Evolutionary conservation across 2,797 vertebrate genomes (phyloP).

Genomic region (Cyprinodon diabolis): DNA sequence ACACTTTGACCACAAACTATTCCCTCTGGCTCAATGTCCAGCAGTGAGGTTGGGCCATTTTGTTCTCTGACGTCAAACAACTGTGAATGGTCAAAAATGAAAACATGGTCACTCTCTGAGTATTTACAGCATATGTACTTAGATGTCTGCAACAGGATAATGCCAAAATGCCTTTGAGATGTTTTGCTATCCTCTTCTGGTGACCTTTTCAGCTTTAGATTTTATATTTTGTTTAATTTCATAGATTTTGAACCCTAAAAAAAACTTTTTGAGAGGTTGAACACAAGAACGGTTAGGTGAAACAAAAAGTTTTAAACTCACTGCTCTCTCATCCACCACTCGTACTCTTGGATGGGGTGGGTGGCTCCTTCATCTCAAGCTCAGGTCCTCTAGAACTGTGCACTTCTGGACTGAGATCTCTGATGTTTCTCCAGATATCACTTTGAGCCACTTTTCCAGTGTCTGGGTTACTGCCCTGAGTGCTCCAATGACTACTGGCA

Average conservation of each 20-base stretch:
- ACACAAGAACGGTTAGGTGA: conserved; percentile 1
- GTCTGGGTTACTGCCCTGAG: too few species aligned
- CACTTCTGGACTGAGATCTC: too few species aligned
- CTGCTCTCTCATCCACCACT: too few species aligned
- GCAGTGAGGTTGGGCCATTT: conserved; percentile 61
- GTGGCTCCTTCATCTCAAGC: too few species aligned
- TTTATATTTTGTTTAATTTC: conserved; percentile 32
- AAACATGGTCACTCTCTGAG: conserved; percentile 43
- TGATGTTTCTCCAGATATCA: too few species aligned
- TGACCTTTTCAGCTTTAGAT: conserved; percentile 27
- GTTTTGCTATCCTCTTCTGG: conserved; percentile 37
- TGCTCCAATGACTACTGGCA: too few species aligned
- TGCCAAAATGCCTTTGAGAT: conserved; percentile 45
- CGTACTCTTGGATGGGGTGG: too few species aligned
- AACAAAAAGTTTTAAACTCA: background rate
- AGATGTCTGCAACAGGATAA: conserved; percentile 31
- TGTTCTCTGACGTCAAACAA: conserved; percentile 64
- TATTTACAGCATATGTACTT: conserved; percentile 1
- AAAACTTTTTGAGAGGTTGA: conserved; percentile 2
- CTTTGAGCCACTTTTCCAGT: too few species aligned
- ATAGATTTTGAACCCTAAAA: conserved; percentile 8
- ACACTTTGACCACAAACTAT: conserved; percentile 62
- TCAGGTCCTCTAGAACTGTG: too few species aligned
- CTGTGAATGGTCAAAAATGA: conserved; percentile 55
- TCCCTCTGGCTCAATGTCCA: conserved; percentile 59